These are phyloP conservation scores for Mirounga angustirostris DNA, from an alignment of 2,113 vertebrate genomes.

Conservation along the genomic window DNA sequence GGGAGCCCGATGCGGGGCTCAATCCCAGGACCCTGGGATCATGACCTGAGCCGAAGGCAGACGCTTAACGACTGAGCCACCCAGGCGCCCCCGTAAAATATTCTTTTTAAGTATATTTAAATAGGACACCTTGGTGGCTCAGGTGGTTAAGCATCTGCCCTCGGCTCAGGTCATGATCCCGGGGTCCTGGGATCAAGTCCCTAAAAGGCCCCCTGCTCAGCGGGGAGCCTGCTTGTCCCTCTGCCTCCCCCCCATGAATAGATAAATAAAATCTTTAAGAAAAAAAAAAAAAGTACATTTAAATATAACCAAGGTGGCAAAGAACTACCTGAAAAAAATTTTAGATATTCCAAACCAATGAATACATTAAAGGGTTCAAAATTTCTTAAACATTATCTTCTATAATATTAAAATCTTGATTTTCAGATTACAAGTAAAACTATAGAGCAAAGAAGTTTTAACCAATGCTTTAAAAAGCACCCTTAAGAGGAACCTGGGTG, in stretches of 20 bases:
- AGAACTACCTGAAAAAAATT: not conserved
- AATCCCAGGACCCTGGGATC: too few species aligned
- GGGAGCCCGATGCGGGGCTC: too few species aligned
- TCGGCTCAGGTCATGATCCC: too few species aligned
- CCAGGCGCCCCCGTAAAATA: not conserved
- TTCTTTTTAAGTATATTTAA: conserved; percentile 10
- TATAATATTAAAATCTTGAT: not conserved
- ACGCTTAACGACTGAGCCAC: too few species aligned
- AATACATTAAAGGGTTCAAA: conserved; percentile 14
- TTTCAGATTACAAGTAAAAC: conserved; percentile 50
- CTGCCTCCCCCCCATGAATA: too few species aligned
- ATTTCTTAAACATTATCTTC: conserved; percentile 13
- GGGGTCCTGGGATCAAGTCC: too few species aligned
- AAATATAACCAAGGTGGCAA: conserved; percentile 14
- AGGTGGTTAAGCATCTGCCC: too few species aligned
- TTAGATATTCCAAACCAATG: not conserved
- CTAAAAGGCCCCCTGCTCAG: too few species aligned
- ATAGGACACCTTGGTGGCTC: not conserved
- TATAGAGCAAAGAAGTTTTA: not conserved
- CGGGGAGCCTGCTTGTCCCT: too few species aligned
- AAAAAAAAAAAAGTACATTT: not conserved
- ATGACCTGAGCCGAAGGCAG: too few species aligned
- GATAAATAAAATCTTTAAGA: too few species aligned
- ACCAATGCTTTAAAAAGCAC: conserved; percentile 22
- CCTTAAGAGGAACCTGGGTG: not conserved